phyloP scores from a whole-genome alignment of 1,140 invertebrate species.

The Ditylenchus dipsaci region DNA sequence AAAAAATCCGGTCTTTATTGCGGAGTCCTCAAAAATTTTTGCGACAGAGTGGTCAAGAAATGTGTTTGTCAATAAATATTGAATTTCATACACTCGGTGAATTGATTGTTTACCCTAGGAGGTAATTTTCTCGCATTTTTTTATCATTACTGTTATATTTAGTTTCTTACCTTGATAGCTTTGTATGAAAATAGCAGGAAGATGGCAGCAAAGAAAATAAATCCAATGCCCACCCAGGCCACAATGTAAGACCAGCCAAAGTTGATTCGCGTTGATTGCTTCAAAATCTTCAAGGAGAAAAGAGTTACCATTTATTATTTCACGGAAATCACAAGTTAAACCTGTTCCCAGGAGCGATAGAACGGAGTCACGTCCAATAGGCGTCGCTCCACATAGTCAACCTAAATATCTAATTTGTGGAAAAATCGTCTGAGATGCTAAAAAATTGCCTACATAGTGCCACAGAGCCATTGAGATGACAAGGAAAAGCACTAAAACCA shows the following conservation, averaged over 20 bases:
- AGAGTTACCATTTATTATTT: not conserved
- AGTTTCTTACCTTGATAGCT: slow-evolving; percentile 26
- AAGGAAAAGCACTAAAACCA: slow-evolving; percentile 30
- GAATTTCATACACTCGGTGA: too few relatives aligned
- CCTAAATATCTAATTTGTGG: too few relatives aligned
- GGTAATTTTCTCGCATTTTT: too few relatives aligned
- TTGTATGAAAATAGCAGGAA: slow-evolving; percentile 31
- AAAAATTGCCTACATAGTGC: slow-evolving; percentile 41
- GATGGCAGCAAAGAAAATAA: slow-evolving; percentile 30
- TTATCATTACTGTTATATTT: not conserved
- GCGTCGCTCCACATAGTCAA: slow-evolving; percentile 35
- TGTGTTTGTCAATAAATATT: too few relatives aligned
- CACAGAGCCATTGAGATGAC: slow-evolving; percentile 32
- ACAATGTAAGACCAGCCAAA: slow-evolving; percentile 43
- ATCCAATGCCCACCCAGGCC: slow-evolving; percentile 37
- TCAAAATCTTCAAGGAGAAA: slow-evolving; percentile 26
- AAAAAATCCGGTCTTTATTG: too few relatives aligned
- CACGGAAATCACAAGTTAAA: not conserved
- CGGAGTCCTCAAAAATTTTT: too few relatives aligned
- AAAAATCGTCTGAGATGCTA: too few relatives aligned
- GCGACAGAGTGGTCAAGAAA: too few relatives aligned
- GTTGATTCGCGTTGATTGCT: slow-evolving; percentile 25
- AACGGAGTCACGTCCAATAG: slow-evolving; percentile 36
- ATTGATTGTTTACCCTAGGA: too few relatives aligned
- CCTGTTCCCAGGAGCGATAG: slow-evolving; percentile 38